Conservation (phyloP, 2,888 invertebrate species). For the Eristalis intricaria region DNA sequence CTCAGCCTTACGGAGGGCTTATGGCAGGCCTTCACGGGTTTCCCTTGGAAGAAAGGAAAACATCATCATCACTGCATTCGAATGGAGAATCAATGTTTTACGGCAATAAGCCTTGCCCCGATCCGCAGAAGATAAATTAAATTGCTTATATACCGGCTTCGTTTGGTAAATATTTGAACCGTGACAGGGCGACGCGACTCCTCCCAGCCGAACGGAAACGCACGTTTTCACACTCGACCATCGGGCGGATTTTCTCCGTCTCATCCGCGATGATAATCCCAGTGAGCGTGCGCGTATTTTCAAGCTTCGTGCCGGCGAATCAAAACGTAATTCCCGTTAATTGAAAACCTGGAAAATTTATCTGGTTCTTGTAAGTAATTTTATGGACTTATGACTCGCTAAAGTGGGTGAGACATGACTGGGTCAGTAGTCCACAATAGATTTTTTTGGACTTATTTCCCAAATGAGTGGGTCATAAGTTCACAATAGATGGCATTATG, state of each 20-base stretch:
- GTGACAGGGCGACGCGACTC: conserved; percentile 30
- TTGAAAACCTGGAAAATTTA: conserved; percentile 66
- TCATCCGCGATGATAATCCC: conserved; percentile 49
- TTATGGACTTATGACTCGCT: too few species aligned
- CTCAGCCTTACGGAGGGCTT: conserved; percentile 17
- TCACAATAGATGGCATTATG: too few species aligned
- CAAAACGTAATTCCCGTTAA: conserved; percentile 63
- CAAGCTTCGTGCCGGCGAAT: conserved; percentile 64
- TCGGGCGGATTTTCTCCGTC: conserved; percentile 21
- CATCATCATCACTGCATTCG: conserved; percentile 23
- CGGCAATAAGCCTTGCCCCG: conserved; percentile 1
- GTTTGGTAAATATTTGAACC: conserved; percentile 59
- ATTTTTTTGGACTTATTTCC: too few species aligned
- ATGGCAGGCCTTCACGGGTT: conserved; percentile 21
- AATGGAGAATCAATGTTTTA: conserved; percentile 22
- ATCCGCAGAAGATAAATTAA: conserved; percentile 20
- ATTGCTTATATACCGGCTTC: conserved; percentile 29
- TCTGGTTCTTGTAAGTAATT: conserved; percentile 27
- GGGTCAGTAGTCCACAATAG: too few species aligned
- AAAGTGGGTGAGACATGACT: too few species aligned
- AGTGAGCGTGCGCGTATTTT: conserved; percentile 63
- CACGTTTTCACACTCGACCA: not conserved
- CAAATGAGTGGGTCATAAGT: too few species aligned
- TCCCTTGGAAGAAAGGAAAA: conserved; percentile 19
- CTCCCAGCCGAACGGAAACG: not conserved